Base-by-base conservation (phyloP, 2,888 invertebrate genomes). In the Phymatocera aterrima region DNA sequence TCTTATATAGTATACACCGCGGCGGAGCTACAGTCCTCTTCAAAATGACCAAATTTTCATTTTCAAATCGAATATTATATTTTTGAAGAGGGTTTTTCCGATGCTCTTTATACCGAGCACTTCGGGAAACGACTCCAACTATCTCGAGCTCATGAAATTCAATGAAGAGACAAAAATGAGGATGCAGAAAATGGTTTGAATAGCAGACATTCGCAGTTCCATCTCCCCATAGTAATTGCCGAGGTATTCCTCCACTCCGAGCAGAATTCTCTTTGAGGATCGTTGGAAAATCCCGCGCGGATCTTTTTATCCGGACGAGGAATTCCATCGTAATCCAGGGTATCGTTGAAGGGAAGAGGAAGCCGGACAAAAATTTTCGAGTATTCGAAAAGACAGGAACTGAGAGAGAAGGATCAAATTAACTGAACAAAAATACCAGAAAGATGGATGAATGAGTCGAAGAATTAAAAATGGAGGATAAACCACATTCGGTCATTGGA, bases 401-500 rank as follows among this genome's bases (percentile, higher is more conserved):
- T 15, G 21, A 24, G 18, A 75, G 24, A 60, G 21, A 24, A 40
- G 15, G 18, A 43, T 15, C n/a, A 57, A 24, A 54, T 34, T 0
- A 72, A 8, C 15, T 18, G 51, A 48, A 74, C 72, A 78, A 64
- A 54, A 43, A 8, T 51, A 5, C 18, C 1, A 31, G 37, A 4
- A 40, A 40, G 40, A 74, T 54, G 79, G 81, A 81, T 65, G 61
- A 28, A 28, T 15, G n/a, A 28, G 54, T 54, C 46, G 68, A 21
- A 48, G 24, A 31, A 64, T 48, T 24, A 21, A 61, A 85, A 84
- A 83, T 82, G 83, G 83, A 83, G 83, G 82, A 82, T 83, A 80
- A 24, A 82, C 86, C 85, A 85, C 87, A 87, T 87, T 87, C 87
- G 88, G 88, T 87, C 87, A 88, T 86, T 86, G 84, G 83, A 82